Conservation (phyloP, 2,888 invertebrate genomes). For the Tolmerus cingulatus region DNA sequence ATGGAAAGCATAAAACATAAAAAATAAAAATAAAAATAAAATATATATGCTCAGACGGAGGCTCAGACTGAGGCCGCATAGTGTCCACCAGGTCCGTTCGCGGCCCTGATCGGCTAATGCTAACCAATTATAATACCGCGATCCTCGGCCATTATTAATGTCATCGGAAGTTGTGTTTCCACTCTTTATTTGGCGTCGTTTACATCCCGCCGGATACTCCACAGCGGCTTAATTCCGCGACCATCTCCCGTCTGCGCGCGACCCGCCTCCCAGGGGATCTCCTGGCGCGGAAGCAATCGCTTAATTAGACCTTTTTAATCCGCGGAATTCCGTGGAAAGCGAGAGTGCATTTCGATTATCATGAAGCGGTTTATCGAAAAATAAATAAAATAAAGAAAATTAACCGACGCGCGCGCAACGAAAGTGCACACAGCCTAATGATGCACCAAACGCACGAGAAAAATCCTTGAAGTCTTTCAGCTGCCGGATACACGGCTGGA, state of each 20-base stretch:
- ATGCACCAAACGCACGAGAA: background rate
- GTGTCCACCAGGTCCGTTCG: conserved; percentile 8
- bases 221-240: background rate
- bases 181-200: conserved; percentile 37
- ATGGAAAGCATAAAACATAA: background rate
- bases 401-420: background rate
- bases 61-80: background rate
- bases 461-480: background rate
- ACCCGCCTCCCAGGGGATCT: background rate
- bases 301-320: conserved; percentile 40
- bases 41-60: too few species aligned
- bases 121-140: conserved; percentile 42
- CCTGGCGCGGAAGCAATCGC: conserved; percentile 34
- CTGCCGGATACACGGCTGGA: background rate
- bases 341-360: conserved; percentile 37
- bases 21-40: too few species aligned
- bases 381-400: conserved; percentile 8
- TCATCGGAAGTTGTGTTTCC: conserved; percentile 39
- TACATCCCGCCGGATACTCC: background rate
- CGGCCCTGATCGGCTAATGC: conserved; percentile 15
- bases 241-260: background rate
- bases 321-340: conserved; percentile 23
- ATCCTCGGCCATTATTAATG: conserved; percentile 40
- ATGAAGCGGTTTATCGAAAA: conserved; percentile 15
- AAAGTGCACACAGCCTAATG: conserved; percentile 1